phyloP scores from a whole-genome alignment of 1,140 invertebrate genomes.

The Lepidotrigona ventralis region DNA sequence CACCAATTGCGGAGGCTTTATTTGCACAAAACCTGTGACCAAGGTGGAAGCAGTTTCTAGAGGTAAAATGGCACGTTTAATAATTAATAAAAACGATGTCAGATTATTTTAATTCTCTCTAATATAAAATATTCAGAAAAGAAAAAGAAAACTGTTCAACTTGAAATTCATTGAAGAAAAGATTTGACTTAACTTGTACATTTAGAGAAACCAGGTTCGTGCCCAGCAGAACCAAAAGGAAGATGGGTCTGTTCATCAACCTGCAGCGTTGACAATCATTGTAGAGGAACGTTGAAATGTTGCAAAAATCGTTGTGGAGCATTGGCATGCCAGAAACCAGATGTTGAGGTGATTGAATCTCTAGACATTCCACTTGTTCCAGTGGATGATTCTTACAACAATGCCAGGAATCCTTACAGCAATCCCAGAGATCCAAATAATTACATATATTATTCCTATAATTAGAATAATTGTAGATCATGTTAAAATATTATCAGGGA shows the following conservation, averaged over 20 bases:
- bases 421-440: constrained; percentile 20
- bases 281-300: constrained; percentile 81
- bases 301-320: constrained; percentile 83
- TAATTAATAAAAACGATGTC: background rate
- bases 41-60: background rate
- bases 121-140: background rate
- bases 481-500: background rate
- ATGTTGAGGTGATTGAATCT: constrained; percentile 50
- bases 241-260: constrained; percentile 83
- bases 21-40: constrained; percentile 81
- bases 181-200: background rate
- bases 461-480: constrained; percentile 8
- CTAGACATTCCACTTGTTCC: constrained; percentile 33
- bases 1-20: constrained; percentile 80
- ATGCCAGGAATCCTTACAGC: background rate
- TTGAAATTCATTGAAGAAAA: background rate
- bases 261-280: constrained; percentile 82
- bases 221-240: constrained; percentile 80
- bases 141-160: too few species aligned
- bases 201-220: constrained; percentile 81
- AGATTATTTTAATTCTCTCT: background rate
- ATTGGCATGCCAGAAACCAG: constrained; percentile 80
- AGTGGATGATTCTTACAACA: constrained; percentile 1
- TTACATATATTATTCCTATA: constrained; percentile 41
- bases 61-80: constrained; percentile 30